Evolutionary conservation across 2,113 vertebrate species (phyloP).

Genomic region (Misgurnus mizolepis): DNA sequence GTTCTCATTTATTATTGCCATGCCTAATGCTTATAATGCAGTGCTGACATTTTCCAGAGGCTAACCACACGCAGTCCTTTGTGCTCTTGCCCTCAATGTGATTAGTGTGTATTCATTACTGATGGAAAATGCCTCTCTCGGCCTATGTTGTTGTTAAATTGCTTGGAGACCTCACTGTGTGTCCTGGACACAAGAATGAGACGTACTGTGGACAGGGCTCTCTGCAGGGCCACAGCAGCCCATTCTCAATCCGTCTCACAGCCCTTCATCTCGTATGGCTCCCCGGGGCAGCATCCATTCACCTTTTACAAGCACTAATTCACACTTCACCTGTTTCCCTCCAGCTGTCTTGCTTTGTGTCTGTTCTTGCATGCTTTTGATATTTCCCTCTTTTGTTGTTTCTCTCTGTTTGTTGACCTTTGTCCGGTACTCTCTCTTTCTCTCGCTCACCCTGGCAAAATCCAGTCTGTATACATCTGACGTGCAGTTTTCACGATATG

Average conservation of each 20-base stretch:
- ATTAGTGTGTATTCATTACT: constrained; percentile 12
- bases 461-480: not conserved
- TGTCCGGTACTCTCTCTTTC: not conserved
- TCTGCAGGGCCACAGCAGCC: not conserved
- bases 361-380: constrained; percentile 1
- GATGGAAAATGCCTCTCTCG: not conserved
- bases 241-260: not conserved
- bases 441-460: no score
- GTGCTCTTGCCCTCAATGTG: not conserved
- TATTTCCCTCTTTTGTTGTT: constrained; percentile 21
- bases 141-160: constrained; percentile 6
- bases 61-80: constrained; percentile 14
- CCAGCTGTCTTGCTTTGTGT: constrained; percentile 39
- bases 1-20: not conserved
- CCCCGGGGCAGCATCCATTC: constrained; percentile 1
- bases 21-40: constrained; percentile 6
- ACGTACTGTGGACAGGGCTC: constrained; percentile 1
- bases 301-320: constrained; percentile 9
- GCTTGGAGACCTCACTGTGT: constrained; percentile 31
- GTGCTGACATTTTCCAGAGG: constrained; percentile 22
- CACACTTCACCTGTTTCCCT: constrained; percentile 18
- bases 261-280: constrained; percentile 9
- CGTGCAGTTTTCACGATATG: not conserved
- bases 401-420: constrained; percentile 11
- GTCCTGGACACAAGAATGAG: constrained; percentile 17